Conservation (phyloP, 2,797 vertebrate genomes). For the Rhynchotus rufescens region DNA sequence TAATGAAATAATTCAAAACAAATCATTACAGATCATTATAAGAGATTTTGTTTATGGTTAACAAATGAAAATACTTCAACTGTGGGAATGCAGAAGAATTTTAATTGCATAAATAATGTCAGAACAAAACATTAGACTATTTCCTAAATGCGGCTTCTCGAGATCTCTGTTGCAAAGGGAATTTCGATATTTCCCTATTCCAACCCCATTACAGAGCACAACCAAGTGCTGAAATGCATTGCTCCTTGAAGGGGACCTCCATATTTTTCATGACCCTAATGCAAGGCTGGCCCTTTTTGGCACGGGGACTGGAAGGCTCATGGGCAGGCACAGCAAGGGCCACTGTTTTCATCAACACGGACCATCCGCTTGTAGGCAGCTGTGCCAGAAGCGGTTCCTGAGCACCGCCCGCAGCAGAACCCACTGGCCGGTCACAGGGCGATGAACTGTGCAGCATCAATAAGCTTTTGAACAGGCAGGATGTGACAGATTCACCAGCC, state of each 20-base stretch:
- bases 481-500: constrained; percentile 48
- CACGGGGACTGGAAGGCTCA: background rate
- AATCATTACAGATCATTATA: background rate
- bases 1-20: background rate
- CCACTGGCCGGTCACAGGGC: background rate
- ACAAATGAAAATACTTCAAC: constrained; percentile 13
- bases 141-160: background rate
- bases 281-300: background rate
- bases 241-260: background rate
- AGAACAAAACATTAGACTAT: background rate
- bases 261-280: background rate
- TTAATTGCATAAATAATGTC: background rate
- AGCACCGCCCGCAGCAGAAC: constrained; percentile 16
- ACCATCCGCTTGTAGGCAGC: background rate
- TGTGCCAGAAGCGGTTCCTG: background rate
- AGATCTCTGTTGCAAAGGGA: background rate
- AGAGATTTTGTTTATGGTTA: background rate
- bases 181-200: background rate
- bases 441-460: constrained; percentile 45
- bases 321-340: background rate
- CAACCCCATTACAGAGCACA: background rate
- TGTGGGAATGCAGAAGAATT: background rate
- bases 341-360: background rate
- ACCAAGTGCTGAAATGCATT: background rate
- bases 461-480: constrained; percentile 45